These are phyloP conservation scores for Catocala sponsa DNA, from an alignment of 2,888 invertebrate genomes.

Conservation along the genomic window DNA sequence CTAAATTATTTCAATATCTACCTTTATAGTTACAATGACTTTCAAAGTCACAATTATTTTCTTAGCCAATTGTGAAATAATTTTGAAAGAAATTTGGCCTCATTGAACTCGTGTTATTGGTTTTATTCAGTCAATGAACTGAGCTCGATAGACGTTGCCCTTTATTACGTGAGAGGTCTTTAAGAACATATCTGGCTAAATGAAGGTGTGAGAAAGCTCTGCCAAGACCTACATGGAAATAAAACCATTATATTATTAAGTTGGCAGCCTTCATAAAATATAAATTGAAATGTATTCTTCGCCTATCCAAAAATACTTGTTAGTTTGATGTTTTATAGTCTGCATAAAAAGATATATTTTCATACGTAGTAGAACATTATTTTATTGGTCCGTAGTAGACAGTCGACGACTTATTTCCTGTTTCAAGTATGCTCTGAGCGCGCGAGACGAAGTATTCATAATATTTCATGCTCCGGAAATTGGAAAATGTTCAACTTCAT, in stretches of 20 bases:
- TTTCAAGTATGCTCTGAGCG: conserved; percentile 37
- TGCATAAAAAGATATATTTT: conserved; percentile 13
- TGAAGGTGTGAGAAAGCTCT: no score
- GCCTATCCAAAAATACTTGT: background rate
- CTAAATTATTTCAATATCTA: no score
- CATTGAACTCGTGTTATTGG: background rate
- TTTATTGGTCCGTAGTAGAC: conserved; percentile 32
- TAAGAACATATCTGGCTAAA: no score
- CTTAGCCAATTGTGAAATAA: no score
- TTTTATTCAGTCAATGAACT: background rate
- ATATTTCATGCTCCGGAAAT: conserved; percentile 48
- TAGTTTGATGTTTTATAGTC: background rate
- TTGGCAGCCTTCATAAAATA: background rate
- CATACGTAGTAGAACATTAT: conserved; percentile 7
- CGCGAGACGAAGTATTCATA: conserved; percentile 40
- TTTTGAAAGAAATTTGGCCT: no score
- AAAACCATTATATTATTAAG: no score
- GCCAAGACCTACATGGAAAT: no score
- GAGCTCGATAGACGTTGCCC: no score
- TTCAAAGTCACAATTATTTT: no score
- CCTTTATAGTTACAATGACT: no score
- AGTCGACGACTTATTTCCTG: conserved; percentile 45
- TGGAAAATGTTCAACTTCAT: conserved; percentile 47
- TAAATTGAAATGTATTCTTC: background rate
- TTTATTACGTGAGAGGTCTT: no score